A percentile compares a stretch with the other conserved stretches of the same genome.
phyloP scores from a whole-genome alignment of 2,113 vertebrate species.

The Toxotes jaculatrix region DNA sequence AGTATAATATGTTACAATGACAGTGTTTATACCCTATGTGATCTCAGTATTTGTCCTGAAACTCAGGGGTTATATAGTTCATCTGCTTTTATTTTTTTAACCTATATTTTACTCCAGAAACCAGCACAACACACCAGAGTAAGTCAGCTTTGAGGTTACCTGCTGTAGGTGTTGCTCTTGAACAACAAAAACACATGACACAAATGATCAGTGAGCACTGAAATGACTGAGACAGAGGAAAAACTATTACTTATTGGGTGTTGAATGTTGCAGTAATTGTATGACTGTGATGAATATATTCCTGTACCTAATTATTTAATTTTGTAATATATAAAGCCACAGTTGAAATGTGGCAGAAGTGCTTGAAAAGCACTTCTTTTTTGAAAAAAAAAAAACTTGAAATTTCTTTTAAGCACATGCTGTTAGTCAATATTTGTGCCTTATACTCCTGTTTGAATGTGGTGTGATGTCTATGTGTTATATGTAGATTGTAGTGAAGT shows the following conservation, averaged over 20 bases:
- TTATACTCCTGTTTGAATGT: slow-evolving; percentile 79
- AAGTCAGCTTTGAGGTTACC: slow-evolving; percentile 31
- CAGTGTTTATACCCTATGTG: slow-evolving; percentile 31
- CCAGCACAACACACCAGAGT: slow-evolving; percentile 56
- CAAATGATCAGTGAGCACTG: slow-evolving; percentile 30
- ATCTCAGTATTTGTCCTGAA: slow-evolving; percentile 72
- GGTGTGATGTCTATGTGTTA: slow-evolving; percentile 56
- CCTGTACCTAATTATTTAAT: slow-evolving; percentile 60
- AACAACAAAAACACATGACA: slow-evolving; percentile 4
- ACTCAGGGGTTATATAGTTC: slow-evolving; percentile 79
- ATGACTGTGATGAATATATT: slow-evolving; percentile 50
- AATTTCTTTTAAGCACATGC: slow-evolving; percentile 66
- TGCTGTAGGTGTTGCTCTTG: slow-evolving; percentile 9
- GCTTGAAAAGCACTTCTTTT: slow-evolving; percentile 50
- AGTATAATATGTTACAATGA: slow-evolving; percentile 6
- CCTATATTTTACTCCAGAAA: slow-evolving; percentile 43
- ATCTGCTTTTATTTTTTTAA: slow-evolving; percentile 40
- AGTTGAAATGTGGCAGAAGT: slow-evolving; percentile 45
- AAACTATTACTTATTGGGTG: slow-evolving; percentile 1
- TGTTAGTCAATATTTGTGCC: slow-evolving; percentile 80
- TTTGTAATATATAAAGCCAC: slow-evolving; percentile 58
- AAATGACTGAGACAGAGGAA: slow-evolving; percentile 1
- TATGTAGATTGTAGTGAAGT: slow-evolving; percentile 60
- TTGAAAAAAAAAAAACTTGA: slow-evolving; percentile 55
- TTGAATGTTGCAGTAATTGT: slow-evolving; percentile 51